These are phyloP conservation scores for Serripes groenlandicus DNA, from an alignment of 2,888 invertebrate species.

Conservation along the genomic window DNA sequence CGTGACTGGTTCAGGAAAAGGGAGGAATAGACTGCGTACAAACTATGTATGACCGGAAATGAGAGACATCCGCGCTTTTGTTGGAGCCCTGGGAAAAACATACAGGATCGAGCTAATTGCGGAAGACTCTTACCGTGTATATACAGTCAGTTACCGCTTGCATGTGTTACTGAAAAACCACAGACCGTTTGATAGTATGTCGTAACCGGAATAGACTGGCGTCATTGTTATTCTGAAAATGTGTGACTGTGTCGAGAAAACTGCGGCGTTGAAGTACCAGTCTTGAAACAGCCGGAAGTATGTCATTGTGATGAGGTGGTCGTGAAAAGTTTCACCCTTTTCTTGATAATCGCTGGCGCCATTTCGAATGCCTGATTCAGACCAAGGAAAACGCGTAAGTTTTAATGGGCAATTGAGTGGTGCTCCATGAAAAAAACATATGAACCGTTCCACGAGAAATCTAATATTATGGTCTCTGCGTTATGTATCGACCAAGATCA, in stretches of 20 bases:
- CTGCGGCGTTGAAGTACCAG: slow-evolving; percentile 20
- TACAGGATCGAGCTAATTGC: slow-evolving; percentile 8
- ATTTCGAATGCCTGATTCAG: no score
- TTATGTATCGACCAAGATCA: no score
- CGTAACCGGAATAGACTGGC: slow-evolving; percentile 27
- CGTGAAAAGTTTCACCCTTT: slow-evolving; percentile 12
- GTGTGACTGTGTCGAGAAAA: slow-evolving; percentile 50
- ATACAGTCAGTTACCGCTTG: neutral
- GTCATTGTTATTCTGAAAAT: slow-evolving; percentile 40
- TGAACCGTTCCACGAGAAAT: no score
- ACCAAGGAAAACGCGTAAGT: no score
- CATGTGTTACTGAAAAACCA: neutral
- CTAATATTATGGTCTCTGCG: no score
- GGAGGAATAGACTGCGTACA: neutral
- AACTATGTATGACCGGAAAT: neutral
- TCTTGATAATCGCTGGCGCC: no score
- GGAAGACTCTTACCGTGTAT: neutral
- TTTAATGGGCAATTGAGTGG: no score
- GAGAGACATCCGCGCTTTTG: neutral
- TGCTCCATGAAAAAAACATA: no score
- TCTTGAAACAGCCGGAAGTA: slow-evolving; percentile 41
- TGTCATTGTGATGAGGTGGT: slow-evolving; percentile 11
- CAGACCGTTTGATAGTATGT: slow-evolving; percentile 5
- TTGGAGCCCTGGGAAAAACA: neutral
- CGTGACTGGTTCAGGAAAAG: neutral